Percentiles rank a stretch among this genome's conserved stretches.
phyloP scores from a whole-genome alignment of 2,888 invertebrate genomes.

The Tipula lateralis region DNA sequence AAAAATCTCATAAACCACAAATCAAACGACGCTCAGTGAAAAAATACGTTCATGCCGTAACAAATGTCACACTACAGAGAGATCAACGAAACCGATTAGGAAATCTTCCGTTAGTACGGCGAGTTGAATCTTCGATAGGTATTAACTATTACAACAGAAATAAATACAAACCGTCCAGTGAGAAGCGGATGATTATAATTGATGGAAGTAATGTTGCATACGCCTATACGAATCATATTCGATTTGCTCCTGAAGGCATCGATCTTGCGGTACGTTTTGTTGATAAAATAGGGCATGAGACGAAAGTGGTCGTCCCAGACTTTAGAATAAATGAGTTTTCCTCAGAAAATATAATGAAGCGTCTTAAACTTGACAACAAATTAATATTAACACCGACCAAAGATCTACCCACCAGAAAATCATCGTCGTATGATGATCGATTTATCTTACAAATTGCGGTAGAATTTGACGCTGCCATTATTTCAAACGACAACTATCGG shows the following conservation, averaged over 20 bases:
- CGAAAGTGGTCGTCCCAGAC: constrained; percentile 72
- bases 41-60: neutral
- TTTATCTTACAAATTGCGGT: constrained; percentile 71
- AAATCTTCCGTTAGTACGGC: neutral
- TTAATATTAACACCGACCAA: constrained; percentile 73
- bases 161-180: constrained; percentile 36
- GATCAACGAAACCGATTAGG: neutral
- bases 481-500: constrained; percentile 69
- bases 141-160: neutral
- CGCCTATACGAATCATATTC: constrained; percentile 58
- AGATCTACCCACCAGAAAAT: constrained; percentile 55
- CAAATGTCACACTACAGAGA: neutral
- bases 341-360: constrained; percentile 56
- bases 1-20: neutral
- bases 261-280: constrained; percentile 74
- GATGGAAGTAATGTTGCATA: constrained; percentile 81
- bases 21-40: neutral
- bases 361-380: constrained; percentile 55
- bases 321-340: constrained; percentile 56
- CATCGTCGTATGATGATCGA: constrained; percentile 70
- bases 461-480: constrained; percentile 63
- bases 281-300: constrained; percentile 62
- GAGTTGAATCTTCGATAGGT: neutral
- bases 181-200: constrained; percentile 66
- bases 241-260: constrained; percentile 72